Percentiles rank a stretch among this genome's conserved stretches.
These are phyloP conservation scores for Zaprionus taronus DNA, from an alignment of 1,140 invertebrate species.

Conservation along the genomic window DNA sequence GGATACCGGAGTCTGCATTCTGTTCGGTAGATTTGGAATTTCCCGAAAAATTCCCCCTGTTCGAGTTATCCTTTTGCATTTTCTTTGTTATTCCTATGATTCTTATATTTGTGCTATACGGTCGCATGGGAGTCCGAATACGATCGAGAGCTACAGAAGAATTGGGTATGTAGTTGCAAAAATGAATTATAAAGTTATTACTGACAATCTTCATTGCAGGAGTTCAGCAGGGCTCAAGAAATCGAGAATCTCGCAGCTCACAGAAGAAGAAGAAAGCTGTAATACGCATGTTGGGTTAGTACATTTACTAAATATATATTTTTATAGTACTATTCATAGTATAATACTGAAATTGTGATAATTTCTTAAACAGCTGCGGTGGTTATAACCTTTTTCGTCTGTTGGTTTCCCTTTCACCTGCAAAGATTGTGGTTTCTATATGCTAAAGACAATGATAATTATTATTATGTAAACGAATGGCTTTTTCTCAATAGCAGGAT, in stretches of 20 bases:
- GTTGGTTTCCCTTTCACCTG: conserved; percentile 98
- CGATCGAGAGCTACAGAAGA: conserved; percentile 86
- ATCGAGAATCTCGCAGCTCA: conserved; percentile 88
- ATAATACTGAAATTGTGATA: background rate
- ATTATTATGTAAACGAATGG: conserved; percentile 90
- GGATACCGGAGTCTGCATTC: conserved; percentile 89
- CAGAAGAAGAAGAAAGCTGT: conserved; percentile 90
- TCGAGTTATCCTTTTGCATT: conserved; percentile 91
- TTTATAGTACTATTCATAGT: background rate
- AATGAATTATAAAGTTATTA: background rate
- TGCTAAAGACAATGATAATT: conserved; percentile 86
- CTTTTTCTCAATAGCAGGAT: conserved; percentile 91
- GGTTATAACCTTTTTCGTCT: conserved; percentile 97
- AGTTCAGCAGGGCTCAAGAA: conserved; percentile 86
- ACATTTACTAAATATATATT: background rate
- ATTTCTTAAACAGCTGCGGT: conserved; percentile 92
- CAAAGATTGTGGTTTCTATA: conserved; percentile 93
- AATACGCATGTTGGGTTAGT: conserved; percentile 92
- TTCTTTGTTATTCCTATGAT: conserved; percentile 94
- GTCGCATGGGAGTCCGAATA: conserved; percentile 90
- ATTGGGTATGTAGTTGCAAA: conserved; percentile 59
- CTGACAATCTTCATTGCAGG: conserved; percentile 43
- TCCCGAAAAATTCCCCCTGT: conserved; percentile 88
- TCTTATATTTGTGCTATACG: conserved; percentile 91
- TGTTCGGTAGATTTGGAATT: conserved; percentile 88